phyloP scores from a whole-genome alignment of 2,113 vertebrate species.

The Thymallus thymallus region DNA sequence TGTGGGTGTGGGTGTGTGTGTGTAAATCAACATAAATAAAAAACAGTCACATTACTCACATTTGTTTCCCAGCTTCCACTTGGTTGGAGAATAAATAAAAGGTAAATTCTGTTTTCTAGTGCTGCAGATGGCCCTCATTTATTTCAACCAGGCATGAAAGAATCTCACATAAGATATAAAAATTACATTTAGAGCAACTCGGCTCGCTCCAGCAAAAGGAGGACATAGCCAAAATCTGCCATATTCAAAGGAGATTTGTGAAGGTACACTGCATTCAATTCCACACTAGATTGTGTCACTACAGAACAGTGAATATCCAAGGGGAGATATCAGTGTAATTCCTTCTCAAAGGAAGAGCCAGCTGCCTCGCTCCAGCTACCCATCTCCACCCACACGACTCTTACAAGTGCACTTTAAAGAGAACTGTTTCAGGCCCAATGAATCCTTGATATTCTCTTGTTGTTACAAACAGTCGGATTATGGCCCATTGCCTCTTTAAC shows the following conservation, averaged over 20 bases:
- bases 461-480: slow-evolving; percentile 61
- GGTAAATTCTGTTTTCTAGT: slow-evolving; percentile 24
- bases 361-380: slow-evolving; percentile 27
- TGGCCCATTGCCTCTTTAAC: slow-evolving; percentile 50
- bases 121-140: slow-evolving; percentile 8
- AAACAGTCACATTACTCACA: slow-evolving; percentile 3
- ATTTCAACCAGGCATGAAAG: slow-evolving; percentile 33
- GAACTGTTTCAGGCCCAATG: slow-evolving; percentile 35
- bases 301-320: slow-evolving; percentile 41
- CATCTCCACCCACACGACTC: slow-evolving; percentile 22
- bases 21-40: slow-evolving; percentile 8
- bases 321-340: slow-evolving; percentile 44
- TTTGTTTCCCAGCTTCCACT: neutral
- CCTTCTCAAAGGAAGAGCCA: slow-evolving; percentile 31
- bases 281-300: slow-evolving; percentile 30
- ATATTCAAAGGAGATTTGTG: slow-evolving; percentile 54
- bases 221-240: slow-evolving; percentile 10
- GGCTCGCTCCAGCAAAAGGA: neutral
- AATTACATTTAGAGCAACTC: slow-evolving; percentile 5
- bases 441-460: slow-evolving; percentile 46
- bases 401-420: slow-evolving; percentile 43
- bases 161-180: slow-evolving; percentile 1
- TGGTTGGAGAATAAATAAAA: slow-evolving; percentile 4
- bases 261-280: slow-evolving; percentile 56
- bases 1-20: slow-evolving; percentile 1